These are phyloP conservation scores for Mesocricetus auratus DNA, from an alignment of 2,113 vertebrate genomes.

Conservation along the genomic window DNA sequence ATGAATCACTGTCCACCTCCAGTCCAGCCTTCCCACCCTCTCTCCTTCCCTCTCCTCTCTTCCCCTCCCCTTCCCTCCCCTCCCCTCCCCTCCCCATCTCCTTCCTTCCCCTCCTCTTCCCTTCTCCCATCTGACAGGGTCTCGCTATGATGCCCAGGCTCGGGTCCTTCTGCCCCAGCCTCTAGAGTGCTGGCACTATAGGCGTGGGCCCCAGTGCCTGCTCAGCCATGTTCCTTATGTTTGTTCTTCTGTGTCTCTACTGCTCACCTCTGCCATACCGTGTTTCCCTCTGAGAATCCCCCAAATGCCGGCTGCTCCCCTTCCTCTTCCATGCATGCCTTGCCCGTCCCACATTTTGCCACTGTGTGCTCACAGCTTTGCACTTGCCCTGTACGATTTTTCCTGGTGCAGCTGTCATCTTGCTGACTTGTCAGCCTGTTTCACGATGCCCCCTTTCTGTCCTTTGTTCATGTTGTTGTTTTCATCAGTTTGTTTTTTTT, in stretches of 20 bases:
- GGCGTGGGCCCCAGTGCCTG: not conserved
- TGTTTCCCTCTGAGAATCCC: not conserved
- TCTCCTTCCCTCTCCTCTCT: too few species aligned
- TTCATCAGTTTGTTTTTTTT: not conserved
- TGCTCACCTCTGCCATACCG: not conserved
- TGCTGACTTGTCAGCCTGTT: not conserved
- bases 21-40: not conserved
- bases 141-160: not conserved
- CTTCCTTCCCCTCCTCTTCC: not conserved
- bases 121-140: not conserved
- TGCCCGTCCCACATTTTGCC: not conserved
- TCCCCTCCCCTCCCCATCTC: too few species aligned
- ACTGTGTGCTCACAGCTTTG: not conserved
- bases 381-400: not conserved
- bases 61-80: not conserved
- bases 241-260: not conserved
- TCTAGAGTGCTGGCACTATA: not conserved
- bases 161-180: not conserved
- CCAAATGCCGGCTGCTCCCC: not conserved
- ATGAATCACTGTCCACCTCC: not conserved
- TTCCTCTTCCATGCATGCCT: not conserved
- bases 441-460: not conserved
- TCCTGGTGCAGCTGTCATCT: not conserved
- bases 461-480: slow-evolving; percentile 1
- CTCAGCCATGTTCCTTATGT: not conserved